Conservation (phyloP, 2,888 invertebrate species). For the Orthosia gothica region DNA sequence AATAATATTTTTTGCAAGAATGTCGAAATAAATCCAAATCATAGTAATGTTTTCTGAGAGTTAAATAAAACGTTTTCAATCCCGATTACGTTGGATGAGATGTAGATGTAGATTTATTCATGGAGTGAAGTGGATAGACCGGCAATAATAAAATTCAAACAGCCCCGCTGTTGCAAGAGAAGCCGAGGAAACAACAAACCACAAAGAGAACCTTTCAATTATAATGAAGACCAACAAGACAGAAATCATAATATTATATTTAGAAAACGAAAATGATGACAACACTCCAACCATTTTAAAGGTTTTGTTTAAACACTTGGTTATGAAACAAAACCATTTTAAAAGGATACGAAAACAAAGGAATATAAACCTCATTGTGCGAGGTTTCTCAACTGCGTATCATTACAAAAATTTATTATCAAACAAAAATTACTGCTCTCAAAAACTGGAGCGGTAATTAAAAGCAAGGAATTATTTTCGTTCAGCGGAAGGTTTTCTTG, state of each 20-base stretch:
- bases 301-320: conserved; percentile 48
- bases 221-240: conserved; percentile 29
- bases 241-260: conserved; percentile 39
- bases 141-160: conserved; percentile 12
- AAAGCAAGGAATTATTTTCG: conserved; percentile 52
- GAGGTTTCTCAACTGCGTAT: conserved; percentile 34
- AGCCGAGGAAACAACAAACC: conserved; percentile 11
- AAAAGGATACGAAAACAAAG: conserved; percentile 54
- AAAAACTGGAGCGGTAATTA: conserved; percentile 57
- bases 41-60: background rate
- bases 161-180: background rate
- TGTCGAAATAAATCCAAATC: conserved; percentile 1
- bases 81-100: background rate
- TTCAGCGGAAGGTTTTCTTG: conserved; percentile 44
- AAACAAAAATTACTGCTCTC: conserved; percentile 34
- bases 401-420: conserved; percentile 42
- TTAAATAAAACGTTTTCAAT: background rate
- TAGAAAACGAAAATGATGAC: conserved; percentile 50
- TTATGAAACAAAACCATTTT: conserved; percentile 48
- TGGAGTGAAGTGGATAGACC: background rate
- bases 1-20: conserved; percentile 30
- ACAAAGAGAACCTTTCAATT: conserved; percentile 13
- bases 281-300: conserved; percentile 46
- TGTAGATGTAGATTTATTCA: too few relatives aligned
- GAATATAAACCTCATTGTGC: conserved; percentile 54